A percentile compares a stretch with the other conserved stretches of the same genome.
These are phyloP conservation scores for Argyresthia albistria DNA, from an alignment of 2,888 invertebrate genomes.

Conservation along the genomic window DNA sequence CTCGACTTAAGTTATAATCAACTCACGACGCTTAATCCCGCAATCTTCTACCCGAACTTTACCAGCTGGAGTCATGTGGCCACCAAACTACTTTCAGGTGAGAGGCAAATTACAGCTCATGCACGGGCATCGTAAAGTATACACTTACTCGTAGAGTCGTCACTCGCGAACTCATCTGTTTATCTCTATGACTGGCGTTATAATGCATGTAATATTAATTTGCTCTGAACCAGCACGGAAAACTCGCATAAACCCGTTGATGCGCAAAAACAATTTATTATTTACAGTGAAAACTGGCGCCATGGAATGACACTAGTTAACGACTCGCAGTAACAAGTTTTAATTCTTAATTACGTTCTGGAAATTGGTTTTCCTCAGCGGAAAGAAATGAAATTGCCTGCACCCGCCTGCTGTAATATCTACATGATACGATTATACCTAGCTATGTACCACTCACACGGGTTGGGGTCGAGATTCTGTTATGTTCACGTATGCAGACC, in stretches of 20 bases:
- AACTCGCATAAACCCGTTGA: constrained; percentile 4
- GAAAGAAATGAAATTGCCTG: constrained; percentile 1
- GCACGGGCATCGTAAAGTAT: no score
- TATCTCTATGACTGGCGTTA: not conserved
- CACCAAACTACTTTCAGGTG: constrained; percentile 87
- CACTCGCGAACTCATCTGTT: not conserved
- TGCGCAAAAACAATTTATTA: constrained; percentile 22
- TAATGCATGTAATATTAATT: constrained; percentile 1
- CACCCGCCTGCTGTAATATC: no score
- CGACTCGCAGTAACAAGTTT: constrained; percentile 51
- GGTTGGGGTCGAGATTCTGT: no score
- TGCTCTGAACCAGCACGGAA: constrained; percentile 1
- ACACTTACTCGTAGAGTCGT: no score
- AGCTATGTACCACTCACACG: no score
- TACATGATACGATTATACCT: no score
- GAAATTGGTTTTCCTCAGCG: constrained; percentile 6
- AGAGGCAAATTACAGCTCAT: no score
- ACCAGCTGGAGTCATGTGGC: constrained; percentile 91
- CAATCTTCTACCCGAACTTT: constrained; percentile 89
- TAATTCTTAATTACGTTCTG: constrained; percentile 44
- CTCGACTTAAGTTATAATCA: constrained; percentile 88
- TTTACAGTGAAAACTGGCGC: constrained; percentile 39
- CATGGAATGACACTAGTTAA: constrained; percentile 19
- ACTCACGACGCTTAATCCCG: constrained; percentile 84
- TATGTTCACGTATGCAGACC: no score